These are phyloP conservation scores for Erebia ligea DNA, from an alignment of 2,888 invertebrate species.

Conservation along the genomic window DNA sequence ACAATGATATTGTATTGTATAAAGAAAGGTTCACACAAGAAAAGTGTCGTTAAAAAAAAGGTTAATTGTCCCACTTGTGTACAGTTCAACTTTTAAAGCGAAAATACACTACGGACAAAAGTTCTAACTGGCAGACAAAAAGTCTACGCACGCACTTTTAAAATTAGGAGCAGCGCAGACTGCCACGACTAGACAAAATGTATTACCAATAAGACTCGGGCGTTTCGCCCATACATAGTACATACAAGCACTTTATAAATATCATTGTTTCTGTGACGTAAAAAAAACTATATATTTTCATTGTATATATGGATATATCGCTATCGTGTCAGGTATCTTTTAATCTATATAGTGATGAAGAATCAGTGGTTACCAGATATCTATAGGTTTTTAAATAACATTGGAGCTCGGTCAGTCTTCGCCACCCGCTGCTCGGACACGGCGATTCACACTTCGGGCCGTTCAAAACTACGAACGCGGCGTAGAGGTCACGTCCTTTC, in stretches of 20 bases:
- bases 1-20: constrained; percentile 31
- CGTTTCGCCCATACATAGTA: too few species aligned
- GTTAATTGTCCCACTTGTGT: constrained; percentile 9
- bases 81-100: background rate
- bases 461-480: constrained; percentile 59
- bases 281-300: too few species aligned
- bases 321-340: background rate
- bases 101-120: background rate
- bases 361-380: background rate
- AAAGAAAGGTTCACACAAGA: background rate
- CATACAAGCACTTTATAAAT: too few species aligned
- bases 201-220: too few species aligned
- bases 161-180: too few species aligned
- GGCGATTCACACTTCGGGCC: constrained; percentile 78
- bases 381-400: constrained; percentile 3
- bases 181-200: too few species aligned
- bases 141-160: too few species aligned
- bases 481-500: constrained; percentile 79
- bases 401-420: constrained; percentile 54
- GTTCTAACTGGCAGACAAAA: too few species aligned
- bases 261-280: too few species aligned
- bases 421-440: constrained; percentile 77
- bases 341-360: background rate
- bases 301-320: too few species aligned
- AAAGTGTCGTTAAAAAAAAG: constrained; percentile 6